Conservation (phyloP, 2,113 vertebrate genomes). For the Furnarius figulus region DNA sequence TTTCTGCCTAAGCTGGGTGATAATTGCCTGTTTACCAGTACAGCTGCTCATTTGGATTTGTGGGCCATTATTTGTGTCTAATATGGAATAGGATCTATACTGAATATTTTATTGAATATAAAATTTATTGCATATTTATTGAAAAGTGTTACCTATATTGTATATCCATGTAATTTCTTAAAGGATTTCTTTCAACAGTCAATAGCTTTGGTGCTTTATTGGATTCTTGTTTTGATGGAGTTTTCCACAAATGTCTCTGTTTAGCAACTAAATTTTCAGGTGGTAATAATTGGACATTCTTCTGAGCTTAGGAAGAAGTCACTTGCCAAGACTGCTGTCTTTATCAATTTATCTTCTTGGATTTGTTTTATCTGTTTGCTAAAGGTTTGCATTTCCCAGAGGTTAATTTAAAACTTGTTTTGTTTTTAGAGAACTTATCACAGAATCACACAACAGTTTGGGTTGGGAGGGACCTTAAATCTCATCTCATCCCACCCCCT, state of each 20-base stretch:
- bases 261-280: background rate
- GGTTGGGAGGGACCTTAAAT: too few relatives aligned
- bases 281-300: background rate
- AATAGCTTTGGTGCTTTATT: background rate
- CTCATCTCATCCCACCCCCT: too few relatives aligned
- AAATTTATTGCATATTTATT: background rate
- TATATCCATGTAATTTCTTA: background rate
- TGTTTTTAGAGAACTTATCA: background rate
- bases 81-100: fast-evolving
- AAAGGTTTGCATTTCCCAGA: background rate
- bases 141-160: background rate
- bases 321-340: background rate
- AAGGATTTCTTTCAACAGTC: background rate
- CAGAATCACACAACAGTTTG: too few relatives aligned
- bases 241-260: background rate
- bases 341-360: background rate
- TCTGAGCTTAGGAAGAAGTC: background rate
- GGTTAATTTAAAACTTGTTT: background rate
- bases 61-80: background rate
- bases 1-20: background rate
- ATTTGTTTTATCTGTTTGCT: background rate
- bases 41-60: background rate
- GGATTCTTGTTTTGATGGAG: background rate
- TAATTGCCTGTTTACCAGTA: background rate
- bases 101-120: background rate